Base-by-base conservation (phyloP, 30 jellyfish, hydroid and myxozoan species). In the Hydractinia symbiolongicarpus region DNA sequence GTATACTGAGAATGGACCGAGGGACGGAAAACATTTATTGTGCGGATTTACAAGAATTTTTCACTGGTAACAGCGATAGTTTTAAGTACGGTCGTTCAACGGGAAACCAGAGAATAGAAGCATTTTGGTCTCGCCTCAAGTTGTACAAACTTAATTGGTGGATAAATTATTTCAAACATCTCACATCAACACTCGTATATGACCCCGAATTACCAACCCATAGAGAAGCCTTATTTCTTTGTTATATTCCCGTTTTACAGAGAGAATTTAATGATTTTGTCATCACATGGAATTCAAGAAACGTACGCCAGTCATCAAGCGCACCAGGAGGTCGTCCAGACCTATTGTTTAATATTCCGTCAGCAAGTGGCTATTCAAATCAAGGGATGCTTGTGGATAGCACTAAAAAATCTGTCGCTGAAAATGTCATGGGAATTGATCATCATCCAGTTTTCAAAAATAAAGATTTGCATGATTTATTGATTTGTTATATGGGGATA, bases 201-300 rank as follows among this genome's bases (percentile, higher is more conserved):
- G 17, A 64, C 40, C 74, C 17, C 16, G 17, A 64, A n/a, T 64
- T 64, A 13, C 52, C 19, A 64, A 64, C 8, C 7, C 74, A 64
- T 13, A 6, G 19, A 8, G 74, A 64, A 64, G 74, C 40, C 19
- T 64, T 64, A n/a, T 51, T 64, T 7, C 40, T 54, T 73, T 83
- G 88, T 14, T 54, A 8, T 53, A 61, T 73, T 73, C 54, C 21
- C 53, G 53, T 82, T 7, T 70, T 68, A 19, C 57, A 66, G 21
- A n/a, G 81, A n/a, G 64, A 72, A 72, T 53, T 72, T 30, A 72
- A 72, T 72, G 81, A 72, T n/a, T 7, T 72, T 49, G 61, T 72
- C 50, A 54, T 44, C 52, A 52, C 17, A 20, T 52, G 57, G 56
- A 76, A 76, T 55, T 20, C 53, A 50, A 52, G 53, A 50, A 16